Conservation (phyloP, 2,113 vertebrate genomes). For the Tamias sibiricus region DNA sequence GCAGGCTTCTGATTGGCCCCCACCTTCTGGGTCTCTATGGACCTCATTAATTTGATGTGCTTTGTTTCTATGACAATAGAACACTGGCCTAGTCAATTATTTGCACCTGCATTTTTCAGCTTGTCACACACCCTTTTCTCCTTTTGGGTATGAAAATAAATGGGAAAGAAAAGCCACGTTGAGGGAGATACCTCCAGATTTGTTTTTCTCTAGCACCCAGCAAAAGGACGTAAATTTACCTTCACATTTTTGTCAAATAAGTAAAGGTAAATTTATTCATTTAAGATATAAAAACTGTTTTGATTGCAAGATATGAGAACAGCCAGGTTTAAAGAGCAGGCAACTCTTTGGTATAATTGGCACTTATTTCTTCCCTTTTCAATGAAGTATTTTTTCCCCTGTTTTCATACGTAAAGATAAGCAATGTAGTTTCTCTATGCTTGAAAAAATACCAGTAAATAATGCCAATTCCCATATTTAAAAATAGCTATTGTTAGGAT, state of each 20-base stretch:
- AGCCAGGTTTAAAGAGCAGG: background rate
- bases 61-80: slow-evolving; percentile 71
- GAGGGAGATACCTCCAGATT: slow-evolving; percentile 5
- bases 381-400: background rate
- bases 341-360: slow-evolving; percentile 26
- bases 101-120: slow-evolving; percentile 59
- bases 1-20: slow-evolving; percentile 1
- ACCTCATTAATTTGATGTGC: slow-evolving; percentile 76
- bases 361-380: slow-evolving; percentile 28
- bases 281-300: slow-evolving; percentile 30
- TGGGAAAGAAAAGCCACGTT: slow-evolving; percentile 28
- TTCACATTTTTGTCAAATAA: background rate
- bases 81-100: slow-evolving; percentile 61
- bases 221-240: background rate
- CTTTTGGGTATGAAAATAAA: slow-evolving; percentile 46
- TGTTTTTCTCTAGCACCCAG: slow-evolving; percentile 6
- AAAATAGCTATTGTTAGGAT: background rate
- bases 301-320: background rate
- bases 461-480: slow-evolving; percentile 14
- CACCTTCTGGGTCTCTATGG: slow-evolving; percentile 62
- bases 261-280: background rate
- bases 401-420: background rate
- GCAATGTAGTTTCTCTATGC: background rate
- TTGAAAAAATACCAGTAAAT: background rate
- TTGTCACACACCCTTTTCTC: background rate